Percentiles rank a stretch among this genome's conserved stretches.
Conservation (phyloP, 92 coral and sea anemone species). For the Blastomussa wellsi region DNA sequence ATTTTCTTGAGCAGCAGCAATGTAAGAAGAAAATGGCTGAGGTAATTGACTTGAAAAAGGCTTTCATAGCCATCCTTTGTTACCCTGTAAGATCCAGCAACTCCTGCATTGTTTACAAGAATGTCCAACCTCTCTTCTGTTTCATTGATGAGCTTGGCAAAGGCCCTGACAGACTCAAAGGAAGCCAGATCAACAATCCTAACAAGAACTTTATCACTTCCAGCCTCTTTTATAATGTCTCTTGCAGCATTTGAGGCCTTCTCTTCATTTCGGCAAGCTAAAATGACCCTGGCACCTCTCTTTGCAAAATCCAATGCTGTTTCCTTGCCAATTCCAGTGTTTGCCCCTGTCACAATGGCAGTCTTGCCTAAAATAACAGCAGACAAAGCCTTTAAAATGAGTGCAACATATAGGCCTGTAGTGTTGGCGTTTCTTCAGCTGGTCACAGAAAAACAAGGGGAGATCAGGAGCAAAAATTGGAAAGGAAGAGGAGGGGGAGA, state of each 20-base stretch:
- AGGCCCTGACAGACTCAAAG: slow-evolving; percentile 67
- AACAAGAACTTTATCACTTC: slow-evolving; percentile 56
- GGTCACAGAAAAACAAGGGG: background rate
- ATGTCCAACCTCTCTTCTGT: slow-evolving; percentile 68
- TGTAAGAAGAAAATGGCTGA: slow-evolving; percentile 74
- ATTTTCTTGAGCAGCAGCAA: slow-evolving; percentile 53
- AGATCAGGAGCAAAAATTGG: too few species aligned
- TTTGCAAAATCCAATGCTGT: slow-evolving; percentile 67
- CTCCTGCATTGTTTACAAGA: slow-evolving; percentile 75
- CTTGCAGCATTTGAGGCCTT: slow-evolving; percentile 57
- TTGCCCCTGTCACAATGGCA: slow-evolving; percentile 80
- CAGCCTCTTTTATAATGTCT: slow-evolving; percentile 57
- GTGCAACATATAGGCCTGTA: background rate
- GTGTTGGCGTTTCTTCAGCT: background rate
- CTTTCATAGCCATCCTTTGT: slow-evolving; percentile 77
- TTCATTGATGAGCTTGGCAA: slow-evolving; percentile 49
- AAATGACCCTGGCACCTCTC: slow-evolving; percentile 68
- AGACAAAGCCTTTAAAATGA: background rate
- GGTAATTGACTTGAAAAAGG: slow-evolving; percentile 64
- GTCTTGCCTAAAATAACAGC: slow-evolving; percentile 60
- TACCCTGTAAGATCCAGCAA: background rate
- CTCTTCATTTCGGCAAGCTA: slow-evolving; percentile 68
- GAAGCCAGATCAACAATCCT: slow-evolving; percentile 61
- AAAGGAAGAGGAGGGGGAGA: background rate
- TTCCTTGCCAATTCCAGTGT: slow-evolving; percentile 72